Conservation (phyloP, 2,888 invertebrate species). For the Dicroscelio sp. region DNA sequence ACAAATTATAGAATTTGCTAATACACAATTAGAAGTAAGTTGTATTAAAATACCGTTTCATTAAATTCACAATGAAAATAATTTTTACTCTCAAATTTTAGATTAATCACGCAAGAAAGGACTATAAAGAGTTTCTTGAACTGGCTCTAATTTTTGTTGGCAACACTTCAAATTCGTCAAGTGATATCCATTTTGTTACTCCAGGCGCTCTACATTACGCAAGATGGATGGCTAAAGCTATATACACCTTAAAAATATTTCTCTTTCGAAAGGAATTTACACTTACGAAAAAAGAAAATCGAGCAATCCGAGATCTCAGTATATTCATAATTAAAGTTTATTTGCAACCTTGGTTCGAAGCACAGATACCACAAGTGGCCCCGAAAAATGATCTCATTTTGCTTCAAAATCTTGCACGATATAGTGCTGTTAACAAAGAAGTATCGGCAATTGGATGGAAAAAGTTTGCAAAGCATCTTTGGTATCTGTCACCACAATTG, state of each 20-base stretch:
- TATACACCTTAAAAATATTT: not conserved
- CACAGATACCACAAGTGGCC: not conserved
- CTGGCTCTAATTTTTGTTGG: not conserved
- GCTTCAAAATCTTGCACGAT: not conserved
- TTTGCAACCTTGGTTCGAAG: not conserved
- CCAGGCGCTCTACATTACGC: not conserved
- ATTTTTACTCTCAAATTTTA: not conserved
- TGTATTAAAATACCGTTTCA: not conserved
- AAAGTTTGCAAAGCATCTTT: not conserved
- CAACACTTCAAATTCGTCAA: not conserved
- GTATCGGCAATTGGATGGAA: not conserved
- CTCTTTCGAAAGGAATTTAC: not conserved
- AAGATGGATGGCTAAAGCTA: not conserved
- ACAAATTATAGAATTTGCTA: not conserved
- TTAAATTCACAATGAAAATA: not conserved
- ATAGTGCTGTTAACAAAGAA: not conserved
- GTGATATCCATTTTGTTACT: not conserved
- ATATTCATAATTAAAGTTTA: not conserved
- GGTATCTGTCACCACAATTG: not conserved
- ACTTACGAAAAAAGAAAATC: not conserved
- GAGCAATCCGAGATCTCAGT: not conserved
- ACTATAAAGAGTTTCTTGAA: not conserved
- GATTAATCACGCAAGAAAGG: not conserved
- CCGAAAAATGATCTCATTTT: not conserved
- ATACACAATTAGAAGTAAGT: not conserved